Evolutionary conservation across 1,140 invertebrate genomes (phyloP).

Genomic region (Cepaea nemoralis): DNA sequence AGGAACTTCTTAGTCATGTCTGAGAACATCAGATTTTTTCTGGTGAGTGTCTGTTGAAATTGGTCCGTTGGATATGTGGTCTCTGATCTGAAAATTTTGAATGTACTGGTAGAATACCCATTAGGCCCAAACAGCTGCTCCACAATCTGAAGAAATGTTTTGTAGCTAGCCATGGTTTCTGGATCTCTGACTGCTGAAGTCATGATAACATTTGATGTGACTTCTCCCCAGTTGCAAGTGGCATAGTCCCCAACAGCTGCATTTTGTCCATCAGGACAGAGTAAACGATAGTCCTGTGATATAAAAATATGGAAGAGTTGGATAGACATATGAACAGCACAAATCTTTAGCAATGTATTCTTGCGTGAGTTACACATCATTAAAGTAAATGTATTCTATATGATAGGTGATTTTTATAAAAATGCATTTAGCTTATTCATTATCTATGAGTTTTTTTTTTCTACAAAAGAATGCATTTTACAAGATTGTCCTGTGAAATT

Average conservation of each 20-base stretch:
- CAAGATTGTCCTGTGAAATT: no score
- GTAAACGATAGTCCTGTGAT: constrained; percentile 81
- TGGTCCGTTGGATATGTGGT: constrained; percentile 39
- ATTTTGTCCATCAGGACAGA: constrained; percentile 84
- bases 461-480: no score
- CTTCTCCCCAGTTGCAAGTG: constrained; percentile 76
- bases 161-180: constrained; percentile 50
- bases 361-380: no score
- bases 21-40: constrained; percentile 67
- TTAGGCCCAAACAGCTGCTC: constrained; percentile 53
- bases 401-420: no score
- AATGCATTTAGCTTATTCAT: no score
- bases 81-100: constrained; percentile 58
- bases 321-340: not conserved
- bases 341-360: no score
- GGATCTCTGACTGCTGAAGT: constrained; percentile 55
- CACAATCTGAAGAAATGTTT: constrained; percentile 56
- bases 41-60: constrained; percentile 35
- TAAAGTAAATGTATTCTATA: no score
- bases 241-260: constrained; percentile 56
- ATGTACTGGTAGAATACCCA: constrained; percentile 47
- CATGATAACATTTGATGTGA: constrained; percentile 86
- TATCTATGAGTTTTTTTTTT: no score
- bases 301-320: not conserved
- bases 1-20: constrained; percentile 65